These are phyloP conservation scores for Laticauda laticaudata DNA, from an alignment of 2,113 vertebrate species.

Conservation along the genomic window DNA sequence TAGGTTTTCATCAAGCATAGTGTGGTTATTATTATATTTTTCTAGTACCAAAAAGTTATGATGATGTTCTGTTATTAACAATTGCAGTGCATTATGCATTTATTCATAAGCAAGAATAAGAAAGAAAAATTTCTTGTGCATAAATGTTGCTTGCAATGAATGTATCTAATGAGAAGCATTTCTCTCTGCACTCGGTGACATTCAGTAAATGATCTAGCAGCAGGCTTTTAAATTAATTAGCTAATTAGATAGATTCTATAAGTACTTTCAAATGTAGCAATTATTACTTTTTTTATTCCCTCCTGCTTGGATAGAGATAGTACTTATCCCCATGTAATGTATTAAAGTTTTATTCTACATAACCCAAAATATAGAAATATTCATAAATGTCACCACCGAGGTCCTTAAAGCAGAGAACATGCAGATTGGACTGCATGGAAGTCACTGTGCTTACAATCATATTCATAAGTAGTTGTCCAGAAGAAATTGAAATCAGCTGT, in stretches of 20 bases:
- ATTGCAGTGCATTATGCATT: neutral
- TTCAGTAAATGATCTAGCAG: neutral
- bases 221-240: slow-evolving; percentile 2
- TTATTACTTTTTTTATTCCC: neutral
- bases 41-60: slow-evolving; percentile 25
- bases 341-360: neutral
- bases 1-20: slow-evolving; percentile 28
- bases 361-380: neutral
- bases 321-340: neutral
- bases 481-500: neutral
- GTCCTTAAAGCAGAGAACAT: neutral
- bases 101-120: neutral
- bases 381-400: neutral
- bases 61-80: neutral
- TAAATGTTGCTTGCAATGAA: neutral
- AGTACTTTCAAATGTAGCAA: neutral
- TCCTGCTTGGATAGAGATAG: neutral
- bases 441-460: neutral
- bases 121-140: neutral
- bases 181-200: neutral
- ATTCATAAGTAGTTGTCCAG: neutral
- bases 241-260: slow-evolving; percentile 16
- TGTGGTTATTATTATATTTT: slow-evolving; percentile 29
- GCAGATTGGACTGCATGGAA: neutral
- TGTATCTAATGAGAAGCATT: neutral